Base-by-base conservation (phyloP, 2,888 invertebrate species). In the Iselma pallidipennis region DNA sequence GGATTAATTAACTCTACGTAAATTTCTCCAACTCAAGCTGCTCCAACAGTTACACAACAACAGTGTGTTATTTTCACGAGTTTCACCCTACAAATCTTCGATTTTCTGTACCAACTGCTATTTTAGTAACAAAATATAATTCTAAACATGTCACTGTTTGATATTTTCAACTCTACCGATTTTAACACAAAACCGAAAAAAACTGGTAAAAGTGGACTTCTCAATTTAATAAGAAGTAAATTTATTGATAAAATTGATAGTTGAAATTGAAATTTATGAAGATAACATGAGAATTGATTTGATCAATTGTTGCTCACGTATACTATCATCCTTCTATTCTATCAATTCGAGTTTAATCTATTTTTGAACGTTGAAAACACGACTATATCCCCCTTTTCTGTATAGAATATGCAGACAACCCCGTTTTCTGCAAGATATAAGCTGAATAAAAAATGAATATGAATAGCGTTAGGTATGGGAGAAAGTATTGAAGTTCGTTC, bases 381-480 rank as follows among this genome's bases (percentile, higher is more conserved):
- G 37, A 55, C 56, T 63, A 59, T 59, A 57, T 48, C 56, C 53
- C 49, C 53, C 19, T 9, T 9, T 9, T 19, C 16, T n/a, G 14
- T 33, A 14, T 33, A n/a, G n/a, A 16, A 37, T 37, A 37, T 37
- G 37, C 37, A 9, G 37, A 33, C 50, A 51, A 55, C 49, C 49
- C 31, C 37, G 42, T 29, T 49, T 37, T 53, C 52, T 57, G 37
- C 7, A 26, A 55, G 19, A 29, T 19, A 52, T 54, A 37, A 16
- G 37, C 56, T 59, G 62, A 65, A 65, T 65, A 65, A 65, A 65
- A 65, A 65, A 65, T 65, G 65, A 65, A 65, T 62, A 65, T 62
- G 65, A 59, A 62, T 65, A 49, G 57, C 54, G 49, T 19, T 16
- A 45, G 53, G 45, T 29, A 25, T 53, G 25, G 45, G 61, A 56